Evolutionary conservation across 2,888 invertebrate genomes (phyloP).

Genomic region (Morpho helenor): DNA sequence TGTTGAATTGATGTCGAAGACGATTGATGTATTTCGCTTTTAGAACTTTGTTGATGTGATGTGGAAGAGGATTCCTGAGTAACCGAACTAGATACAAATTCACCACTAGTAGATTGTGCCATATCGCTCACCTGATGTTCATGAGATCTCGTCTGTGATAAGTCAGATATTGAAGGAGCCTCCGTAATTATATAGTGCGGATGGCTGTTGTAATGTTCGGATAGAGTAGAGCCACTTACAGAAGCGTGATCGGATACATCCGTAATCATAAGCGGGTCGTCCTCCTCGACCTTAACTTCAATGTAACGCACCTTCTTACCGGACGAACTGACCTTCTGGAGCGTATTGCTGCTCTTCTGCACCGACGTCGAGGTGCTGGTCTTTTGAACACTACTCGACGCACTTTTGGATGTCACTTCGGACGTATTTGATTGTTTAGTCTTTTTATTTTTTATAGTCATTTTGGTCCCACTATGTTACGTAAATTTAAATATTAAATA

Average conservation of each 20-base stretch:
- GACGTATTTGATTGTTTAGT: conserved; percentile 69
- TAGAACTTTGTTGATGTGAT: conserved; percentile 64
- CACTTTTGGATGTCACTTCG: conserved; percentile 63
- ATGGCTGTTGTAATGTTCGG: conserved; percentile 73
- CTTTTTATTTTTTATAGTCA: conserved; percentile 79
- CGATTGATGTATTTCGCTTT: conserved; percentile 63
- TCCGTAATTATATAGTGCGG: conserved; percentile 76
- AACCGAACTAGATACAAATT: conserved; percentile 61
- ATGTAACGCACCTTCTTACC: conserved; percentile 76
- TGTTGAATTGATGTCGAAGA: conserved; percentile 64
- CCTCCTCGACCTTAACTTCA: conserved; percentile 75
- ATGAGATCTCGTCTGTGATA: conserved; percentile 61
- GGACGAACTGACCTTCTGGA: conserved; percentile 65
- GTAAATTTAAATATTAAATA: conserved; percentile 34
- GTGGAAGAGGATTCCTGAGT: conserved; percentile 62
- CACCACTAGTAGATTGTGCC: conserved; percentile 64
- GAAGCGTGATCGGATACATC: conserved; percentile 72
- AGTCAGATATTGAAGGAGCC: conserved; percentile 69
- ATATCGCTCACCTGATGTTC: conserved; percentile 67
- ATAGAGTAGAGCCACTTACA: conserved; percentile 68
- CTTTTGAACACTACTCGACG: conserved; percentile 71
- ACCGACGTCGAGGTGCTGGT: conserved; percentile 61
- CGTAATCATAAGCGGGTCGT: conserved; percentile 76
- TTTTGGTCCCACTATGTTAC: conserved; percentile 56
- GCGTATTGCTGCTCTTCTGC: conserved; percentile 61